Evolutionary conservation across 2,888 invertebrate genomes (phyloP).

Genomic region (Teleogryllus oceanicus): DNA sequence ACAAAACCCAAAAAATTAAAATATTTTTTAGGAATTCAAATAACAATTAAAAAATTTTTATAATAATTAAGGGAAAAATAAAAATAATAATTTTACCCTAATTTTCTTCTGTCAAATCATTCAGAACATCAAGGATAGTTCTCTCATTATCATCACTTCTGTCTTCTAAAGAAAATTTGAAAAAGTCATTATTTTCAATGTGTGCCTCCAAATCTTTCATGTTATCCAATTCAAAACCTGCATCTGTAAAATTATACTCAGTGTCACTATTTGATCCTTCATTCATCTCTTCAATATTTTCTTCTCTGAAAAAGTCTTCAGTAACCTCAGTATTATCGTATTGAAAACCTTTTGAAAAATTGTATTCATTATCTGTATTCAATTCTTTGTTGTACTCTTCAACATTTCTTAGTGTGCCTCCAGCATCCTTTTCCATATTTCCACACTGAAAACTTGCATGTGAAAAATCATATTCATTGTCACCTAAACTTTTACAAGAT

Average conservation of each 20-base stretch:
- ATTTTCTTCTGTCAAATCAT: neutral
- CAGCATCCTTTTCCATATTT: neutral
- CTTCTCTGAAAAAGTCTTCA: neutral
- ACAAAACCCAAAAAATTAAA: too few species aligned
- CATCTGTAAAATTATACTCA: neutral
- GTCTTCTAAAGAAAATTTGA: neutral
- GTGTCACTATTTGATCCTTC: neutral
- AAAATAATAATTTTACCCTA: neutral
- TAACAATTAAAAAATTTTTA: too few species aligned
- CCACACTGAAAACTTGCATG: too few species aligned
- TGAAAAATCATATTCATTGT: too few species aligned
- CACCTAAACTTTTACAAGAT: too few species aligned
- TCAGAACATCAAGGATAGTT: neutral
- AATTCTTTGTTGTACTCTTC: neutral
- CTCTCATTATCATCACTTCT: neutral
- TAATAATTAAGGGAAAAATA: too few species aligned
- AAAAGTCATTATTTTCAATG: neutral
- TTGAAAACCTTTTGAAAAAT: neutral
- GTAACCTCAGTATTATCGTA: neutral
- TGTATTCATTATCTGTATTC: neutral
- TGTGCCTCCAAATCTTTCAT: neutral
- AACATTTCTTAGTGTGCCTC: neutral
- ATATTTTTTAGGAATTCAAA: too few species aligned
- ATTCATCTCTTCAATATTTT: neutral
- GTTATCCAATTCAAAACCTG: neutral